These are phyloP conservation scores for Chrysomallon squamiferum DNA, from an alignment of 1,140 invertebrate genomes.

Conservation along the genomic window DNA sequence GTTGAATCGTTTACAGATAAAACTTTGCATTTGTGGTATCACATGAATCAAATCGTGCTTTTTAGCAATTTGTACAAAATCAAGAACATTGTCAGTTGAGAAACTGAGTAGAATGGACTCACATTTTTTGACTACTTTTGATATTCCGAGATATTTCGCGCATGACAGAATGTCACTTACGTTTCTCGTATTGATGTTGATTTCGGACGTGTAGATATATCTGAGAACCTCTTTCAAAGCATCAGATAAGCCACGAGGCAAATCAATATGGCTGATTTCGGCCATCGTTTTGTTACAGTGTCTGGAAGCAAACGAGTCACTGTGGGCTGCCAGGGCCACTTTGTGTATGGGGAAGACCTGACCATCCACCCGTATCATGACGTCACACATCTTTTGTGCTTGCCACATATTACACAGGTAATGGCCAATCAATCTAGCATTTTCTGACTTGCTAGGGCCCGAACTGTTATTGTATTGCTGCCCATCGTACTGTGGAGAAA, in stretches of 20 bases:
- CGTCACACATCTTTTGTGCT: conserved; percentile 2
- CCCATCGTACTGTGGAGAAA: no score
- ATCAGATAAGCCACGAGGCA: neutral
- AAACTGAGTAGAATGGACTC: neutral
- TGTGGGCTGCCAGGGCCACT: conserved; percentile 7
- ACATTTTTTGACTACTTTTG: neutral
- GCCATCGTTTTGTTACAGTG: neutral
- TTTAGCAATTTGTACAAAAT: conserved; percentile 5
- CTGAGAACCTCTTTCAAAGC: neutral
- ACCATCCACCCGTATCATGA: conserved; percentile 2
- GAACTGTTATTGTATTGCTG: no score
- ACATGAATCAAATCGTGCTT: conserved; percentile 33
- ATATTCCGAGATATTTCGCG: conserved; percentile 3
- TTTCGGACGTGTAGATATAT: conserved; percentile 9
- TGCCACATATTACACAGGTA: conserved; percentile 7
- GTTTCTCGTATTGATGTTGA: neutral
- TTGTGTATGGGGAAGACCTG: conserved; percentile 3
- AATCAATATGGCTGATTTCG: neutral
- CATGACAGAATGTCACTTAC: conserved; percentile 3
- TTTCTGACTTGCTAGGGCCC: no score
- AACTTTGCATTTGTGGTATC: conserved; percentile 15
- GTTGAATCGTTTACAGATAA: conserved; percentile 19
- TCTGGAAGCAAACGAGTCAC: neutral
- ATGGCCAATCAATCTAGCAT: neutral
- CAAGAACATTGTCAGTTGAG: neutral